Base-by-base conservation (phyloP, 1,140 invertebrate genomes). In the Asobara japonica region DNA sequence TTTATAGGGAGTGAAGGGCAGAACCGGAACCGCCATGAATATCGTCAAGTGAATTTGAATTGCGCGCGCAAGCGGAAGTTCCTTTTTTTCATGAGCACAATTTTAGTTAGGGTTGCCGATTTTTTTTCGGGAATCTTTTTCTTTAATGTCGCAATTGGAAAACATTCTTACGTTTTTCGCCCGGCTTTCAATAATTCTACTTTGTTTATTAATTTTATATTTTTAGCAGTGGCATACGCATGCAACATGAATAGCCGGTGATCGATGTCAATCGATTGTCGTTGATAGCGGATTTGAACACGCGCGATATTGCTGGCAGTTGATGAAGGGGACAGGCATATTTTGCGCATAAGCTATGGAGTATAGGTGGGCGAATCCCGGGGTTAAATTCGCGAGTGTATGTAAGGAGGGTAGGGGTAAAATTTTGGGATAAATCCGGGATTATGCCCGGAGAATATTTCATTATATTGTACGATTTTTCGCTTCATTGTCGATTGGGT, bases 261-360 rank as follows among this genome's bases (percentile, higher is more conserved):
- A 56, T 56, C 51, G 51, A 56, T 56, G 51, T 56, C 51, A 56
- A 56, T 56, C 51, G 51, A 56, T 56, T 27, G 27, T 62, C 6
- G 41, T 48, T 16, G 41, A 27, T n/a, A 4, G 29, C 30, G 60
- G 25, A 62, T 29, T 30, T 31, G 30, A 16, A 30, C n/a, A 18
- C 25, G 60, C 13, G 13, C 31, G 60, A 29, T n/a, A 62, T 62
- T 62, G 60, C 30, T 29, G 31, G 31, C 27, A 62, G 60, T 62
- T 13, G 38, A 45, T 27, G 51, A 29, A 67, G 66, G 6, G 48
- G 48, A 33, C 45, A 22, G 31, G 7, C 5, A 18, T 45, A 68
- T 69, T 69, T 60, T 56, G 27, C 27, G 66, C 45, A 69, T 69
- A 69, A 69, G 45, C 41, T 45, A 67, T 67, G 38, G 31, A 67